phyloP scores from a whole-genome alignment of 1,140 invertebrate genomes.

The Drosophila tani region DNA sequence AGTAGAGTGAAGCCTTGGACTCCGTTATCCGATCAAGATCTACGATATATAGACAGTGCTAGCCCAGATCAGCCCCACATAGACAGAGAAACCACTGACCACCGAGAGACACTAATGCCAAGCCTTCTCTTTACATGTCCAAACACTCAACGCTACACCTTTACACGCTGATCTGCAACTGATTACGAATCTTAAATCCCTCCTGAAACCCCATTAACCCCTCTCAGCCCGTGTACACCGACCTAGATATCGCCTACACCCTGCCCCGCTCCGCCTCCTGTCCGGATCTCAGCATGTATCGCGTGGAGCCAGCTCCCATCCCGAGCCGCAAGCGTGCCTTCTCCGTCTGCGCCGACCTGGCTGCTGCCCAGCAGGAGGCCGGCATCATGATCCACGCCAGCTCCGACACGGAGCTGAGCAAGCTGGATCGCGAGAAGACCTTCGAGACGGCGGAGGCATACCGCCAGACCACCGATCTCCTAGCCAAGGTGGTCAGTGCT shows the following conservation, averaged over 20 bases:
- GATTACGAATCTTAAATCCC: not conserved
- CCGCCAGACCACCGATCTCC: conserved; percentile 89
- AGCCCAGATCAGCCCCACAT: conserved; percentile 12
- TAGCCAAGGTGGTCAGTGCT: conserved; percentile 91
- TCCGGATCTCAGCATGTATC: conserved; percentile 87
- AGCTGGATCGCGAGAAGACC: conserved; percentile 91
- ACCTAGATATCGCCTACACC: conserved; percentile 58
- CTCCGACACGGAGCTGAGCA: conserved; percentile 91
- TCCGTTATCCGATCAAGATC: no score
- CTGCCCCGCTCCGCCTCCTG: conserved; percentile 86
- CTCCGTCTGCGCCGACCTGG: conserved; percentile 86
- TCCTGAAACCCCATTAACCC: conserved; percentile 15
- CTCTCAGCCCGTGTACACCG: conserved; percentile 80
- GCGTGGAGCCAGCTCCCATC: conserved; percentile 84
- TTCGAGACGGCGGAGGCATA: conserved; percentile 87
- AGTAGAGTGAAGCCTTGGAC: conserved; percentile 35
- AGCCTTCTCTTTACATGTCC: conserved; percentile 65
- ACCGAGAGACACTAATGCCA: conserved; percentile 15
- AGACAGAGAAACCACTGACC: not conserved
- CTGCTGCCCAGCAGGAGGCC: conserved; percentile 33
- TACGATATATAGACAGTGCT: conserved; percentile 22
- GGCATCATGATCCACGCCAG: conserved; percentile 81
- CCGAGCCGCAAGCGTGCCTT: conserved; percentile 87
- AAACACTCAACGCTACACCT: conserved; percentile 32
- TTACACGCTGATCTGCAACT: conserved; percentile 2